These are phyloP conservation scores for Zootoca vivipara DNA, from an alignment of 2,113 vertebrate genomes.

Conservation along the genomic window DNA sequence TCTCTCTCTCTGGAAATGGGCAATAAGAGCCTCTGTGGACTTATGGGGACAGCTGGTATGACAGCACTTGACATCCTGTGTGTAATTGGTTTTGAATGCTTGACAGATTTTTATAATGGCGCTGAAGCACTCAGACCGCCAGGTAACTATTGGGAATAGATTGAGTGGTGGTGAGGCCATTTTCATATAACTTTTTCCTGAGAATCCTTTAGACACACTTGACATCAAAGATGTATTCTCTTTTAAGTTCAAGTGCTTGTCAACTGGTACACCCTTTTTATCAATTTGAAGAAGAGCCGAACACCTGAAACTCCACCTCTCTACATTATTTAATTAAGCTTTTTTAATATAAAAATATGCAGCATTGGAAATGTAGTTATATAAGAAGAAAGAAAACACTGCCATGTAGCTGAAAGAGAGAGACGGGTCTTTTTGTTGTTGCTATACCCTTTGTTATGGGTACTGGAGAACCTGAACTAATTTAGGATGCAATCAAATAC, in stretches of 20 bases:
- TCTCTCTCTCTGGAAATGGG: conserved; percentile 30
- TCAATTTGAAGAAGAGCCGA: conserved; percentile 43
- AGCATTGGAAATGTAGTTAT: conserved; percentile 29
- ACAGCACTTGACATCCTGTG: conserved; percentile 69
- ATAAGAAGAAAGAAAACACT: neutral
- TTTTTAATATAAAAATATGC: neutral
- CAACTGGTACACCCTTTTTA: conserved; percentile 37
- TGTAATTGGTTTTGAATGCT: conserved; percentile 75
- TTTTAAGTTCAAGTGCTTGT: conserved; percentile 50
- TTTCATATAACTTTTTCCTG: conserved; percentile 64
- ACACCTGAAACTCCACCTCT: conserved; percentile 11
- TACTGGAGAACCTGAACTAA: conserved; percentile 15
- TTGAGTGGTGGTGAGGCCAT: conserved; percentile 60
- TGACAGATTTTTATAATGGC: conserved; percentile 66
- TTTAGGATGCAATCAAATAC: neutral
- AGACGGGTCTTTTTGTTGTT: neutral
- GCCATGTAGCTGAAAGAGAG: neutral
- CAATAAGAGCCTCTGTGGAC: conserved; percentile 36
- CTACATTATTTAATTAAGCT: conserved; percentile 50
- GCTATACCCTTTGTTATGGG: conserved; percentile 1
- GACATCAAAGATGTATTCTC: conserved; percentile 60
- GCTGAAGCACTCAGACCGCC: conserved; percentile 64
- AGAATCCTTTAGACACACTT: conserved; percentile 64
- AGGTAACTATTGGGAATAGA: conserved; percentile 72
- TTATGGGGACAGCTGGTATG: conserved; percentile 66